These are phyloP conservation scores for Nibea coibor DNA, from an alignment of 2,113 vertebrate genomes.

Conservation along the genomic window DNA sequence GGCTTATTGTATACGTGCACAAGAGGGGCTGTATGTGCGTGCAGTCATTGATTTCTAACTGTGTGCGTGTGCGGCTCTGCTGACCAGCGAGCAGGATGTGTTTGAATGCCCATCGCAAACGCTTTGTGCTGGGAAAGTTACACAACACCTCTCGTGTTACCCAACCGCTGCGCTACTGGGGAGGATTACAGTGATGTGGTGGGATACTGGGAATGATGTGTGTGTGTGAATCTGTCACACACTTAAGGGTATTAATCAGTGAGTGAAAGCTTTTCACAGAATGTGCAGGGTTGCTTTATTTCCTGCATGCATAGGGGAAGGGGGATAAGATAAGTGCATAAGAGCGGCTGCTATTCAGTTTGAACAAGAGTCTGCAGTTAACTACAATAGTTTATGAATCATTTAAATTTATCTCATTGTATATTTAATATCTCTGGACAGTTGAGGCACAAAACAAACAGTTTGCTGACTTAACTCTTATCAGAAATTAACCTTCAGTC, in stretches of 20 bases:
- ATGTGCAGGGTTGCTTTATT: not conserved
- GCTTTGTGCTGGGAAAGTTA: slow-evolving; percentile 42
- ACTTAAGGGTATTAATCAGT: not conserved
- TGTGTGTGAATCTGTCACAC: not conserved
- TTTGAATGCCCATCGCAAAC: slow-evolving; percentile 37
- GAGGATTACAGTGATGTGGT: slow-evolving; percentile 41
- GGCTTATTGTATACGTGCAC: slow-evolving; percentile 16
- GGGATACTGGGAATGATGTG: slow-evolving; percentile 34
- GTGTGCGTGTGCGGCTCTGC: slow-evolving; percentile 1
- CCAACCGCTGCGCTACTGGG: slow-evolving; percentile 28
- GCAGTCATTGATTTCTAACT: slow-evolving; percentile 10
- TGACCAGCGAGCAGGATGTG: slow-evolving; percentile 47
- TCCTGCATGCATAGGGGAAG: not conserved
- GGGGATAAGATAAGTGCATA: not conserved
- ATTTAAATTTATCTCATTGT: not conserved
- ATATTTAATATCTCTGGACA: not conserved
- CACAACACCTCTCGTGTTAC: slow-evolving; percentile 59
- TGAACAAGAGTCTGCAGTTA: no score
- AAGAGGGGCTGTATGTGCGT: not conserved
- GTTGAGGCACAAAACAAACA: not conserved
- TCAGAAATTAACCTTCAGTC: not conserved
- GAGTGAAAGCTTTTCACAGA: slow-evolving; percentile 16
- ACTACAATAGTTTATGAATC: not conserved
- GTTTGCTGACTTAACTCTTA: no score
- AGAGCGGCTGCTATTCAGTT: no score